These are phyloP conservation scores for Oophaga sylvatica DNA, from an alignment of 2,797 vertebrate species.

Conservation along the genomic window DNA sequence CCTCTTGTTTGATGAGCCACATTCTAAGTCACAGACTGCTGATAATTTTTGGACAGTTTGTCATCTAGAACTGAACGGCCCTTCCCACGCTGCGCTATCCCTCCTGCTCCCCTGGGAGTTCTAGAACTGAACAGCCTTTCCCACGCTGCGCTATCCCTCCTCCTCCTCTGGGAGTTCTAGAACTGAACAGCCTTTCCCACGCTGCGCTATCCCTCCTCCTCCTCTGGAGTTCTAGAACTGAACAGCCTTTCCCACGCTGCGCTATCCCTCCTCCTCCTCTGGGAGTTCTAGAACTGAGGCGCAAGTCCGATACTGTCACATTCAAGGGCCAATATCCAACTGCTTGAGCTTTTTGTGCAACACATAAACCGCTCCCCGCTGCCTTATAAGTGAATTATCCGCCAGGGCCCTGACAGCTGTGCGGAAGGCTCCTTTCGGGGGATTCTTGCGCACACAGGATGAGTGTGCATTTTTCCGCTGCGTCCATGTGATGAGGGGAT, in stretches of 20 bases:
- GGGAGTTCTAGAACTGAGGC: no score
- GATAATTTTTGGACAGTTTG: background rate
- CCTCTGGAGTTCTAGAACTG: no score
- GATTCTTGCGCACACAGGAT: conserved; percentile 28
- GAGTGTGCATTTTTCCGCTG: conserved; percentile 19
- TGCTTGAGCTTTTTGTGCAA: background rate
- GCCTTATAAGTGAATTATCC: background rate
- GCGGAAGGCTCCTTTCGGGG: background rate
- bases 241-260: no score
- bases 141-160: no score
- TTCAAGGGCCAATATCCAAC: background rate
- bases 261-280: background rate
- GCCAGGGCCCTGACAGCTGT: conserved; percentile 1
- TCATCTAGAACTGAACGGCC: background rate
- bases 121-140: no score
- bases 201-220: background rate
- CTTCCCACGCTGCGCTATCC: background rate
- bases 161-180: no score
- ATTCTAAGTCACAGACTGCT: background rate
- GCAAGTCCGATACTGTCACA: no score
- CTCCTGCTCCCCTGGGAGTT: no score
- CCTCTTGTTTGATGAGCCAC: background rate
- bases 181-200: no score
- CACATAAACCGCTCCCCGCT: background rate
- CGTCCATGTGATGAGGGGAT: background rate